Base-by-base conservation (phyloP, 2,797 vertebrate species). In the Sphaeramia orbicularis region DNA sequence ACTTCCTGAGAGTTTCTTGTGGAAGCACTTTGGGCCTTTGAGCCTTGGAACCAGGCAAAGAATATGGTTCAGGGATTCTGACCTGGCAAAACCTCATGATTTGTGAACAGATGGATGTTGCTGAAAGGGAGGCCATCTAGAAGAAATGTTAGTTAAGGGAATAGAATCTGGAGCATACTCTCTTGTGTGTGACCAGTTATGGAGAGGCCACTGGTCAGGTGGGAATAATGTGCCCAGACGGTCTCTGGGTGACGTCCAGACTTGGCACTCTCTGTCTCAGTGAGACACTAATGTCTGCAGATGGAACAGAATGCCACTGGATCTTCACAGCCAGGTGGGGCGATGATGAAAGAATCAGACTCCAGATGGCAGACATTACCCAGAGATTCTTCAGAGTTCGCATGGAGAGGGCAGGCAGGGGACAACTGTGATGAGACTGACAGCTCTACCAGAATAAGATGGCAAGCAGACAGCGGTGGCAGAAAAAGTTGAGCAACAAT, bases 311-410 rank as follows among this genome's bases (percentile, higher is more conserved):
- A 75, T 81, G 53, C 75, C 74, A 73, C 74, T 85, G 81, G 69
- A 75, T 67, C 73, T 72, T 50, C 69, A 68, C 51, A 52, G 63
- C 60, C 85, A 86, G 86, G 76, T 84, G 78, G 71, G 74, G 24
- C 32, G 8, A 73, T 81, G 84, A 87, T 75, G 73, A 81, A 81
- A 84, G 78, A 70, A 79, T 80, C 74, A 51, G 64, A 61, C 52
- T 84, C 78, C 86, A 89, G 85, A 86, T 91, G 86, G 89, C 65
- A 72, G 69, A 80, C 68, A 67, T 78, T 71, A 85, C 15, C 72
- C 53, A 56, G 68, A 87, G 76, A 76, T 75, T 45, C 74, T 66
- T 76, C 61, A 44, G 53, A 81, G 73, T 76, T 54, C 65, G 74
- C 45, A 18, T 44, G 44, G 70, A 40, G 55, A 57, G 72, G 76